Evolutionary conservation across 2,113 vertebrate genomes (phyloP).

Genomic region (Vanacampus margaritifer): DNA sequence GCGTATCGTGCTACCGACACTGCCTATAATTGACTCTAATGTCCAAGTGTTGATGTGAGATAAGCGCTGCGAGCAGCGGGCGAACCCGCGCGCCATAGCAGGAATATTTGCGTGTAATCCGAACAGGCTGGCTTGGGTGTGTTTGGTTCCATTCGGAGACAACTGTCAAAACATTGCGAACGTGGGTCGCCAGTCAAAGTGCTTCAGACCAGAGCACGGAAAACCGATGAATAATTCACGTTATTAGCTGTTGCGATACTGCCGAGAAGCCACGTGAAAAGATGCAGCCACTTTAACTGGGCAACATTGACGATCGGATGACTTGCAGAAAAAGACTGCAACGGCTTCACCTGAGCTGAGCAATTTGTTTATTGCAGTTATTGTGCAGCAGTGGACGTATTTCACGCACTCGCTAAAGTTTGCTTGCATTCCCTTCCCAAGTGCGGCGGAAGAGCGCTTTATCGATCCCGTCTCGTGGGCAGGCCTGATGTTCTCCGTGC

Average conservation of each 20-base stretch:
- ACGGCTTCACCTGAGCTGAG: no score
- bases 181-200: neutral
- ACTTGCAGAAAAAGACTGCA: no score
- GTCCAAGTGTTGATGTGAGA: no score
- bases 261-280: neutral
- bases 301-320: no score
- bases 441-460: slow-evolving; percentile 19
- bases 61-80: no score
- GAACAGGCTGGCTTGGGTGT: no score
- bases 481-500: slow-evolving; percentile 27
- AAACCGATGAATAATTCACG: neutral
- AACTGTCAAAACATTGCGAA: neutral
- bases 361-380: no score
- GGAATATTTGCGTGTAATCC: no score
- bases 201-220: neutral
- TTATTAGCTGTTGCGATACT: neutral
- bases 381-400: neutral
- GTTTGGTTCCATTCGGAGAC: neutral
- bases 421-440: neutral
- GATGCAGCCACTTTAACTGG: no score
- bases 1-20: no score
- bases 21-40: no score
- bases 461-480: slow-evolving; percentile 30
- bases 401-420: neutral
- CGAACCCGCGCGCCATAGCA: no score